Percentiles rank a stretch among this genome's conserved stretches.
phyloP scores from a whole-genome alignment of 2,113 vertebrate genomes.

The Gasterosteus nipponicus region DNA sequence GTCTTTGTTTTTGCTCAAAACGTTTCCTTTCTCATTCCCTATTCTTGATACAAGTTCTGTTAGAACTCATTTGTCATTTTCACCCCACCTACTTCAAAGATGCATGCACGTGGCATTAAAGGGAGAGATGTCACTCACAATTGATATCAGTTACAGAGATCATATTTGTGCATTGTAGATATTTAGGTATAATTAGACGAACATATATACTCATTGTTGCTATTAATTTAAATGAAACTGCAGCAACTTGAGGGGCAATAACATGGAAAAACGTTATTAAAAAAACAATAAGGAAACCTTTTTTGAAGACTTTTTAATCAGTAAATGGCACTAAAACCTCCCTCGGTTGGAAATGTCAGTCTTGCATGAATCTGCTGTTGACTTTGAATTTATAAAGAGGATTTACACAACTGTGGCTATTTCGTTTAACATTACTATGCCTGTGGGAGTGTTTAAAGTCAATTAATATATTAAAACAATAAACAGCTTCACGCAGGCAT shows the following conservation, averaged over 20 bases:
- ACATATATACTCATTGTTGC: too few species aligned
- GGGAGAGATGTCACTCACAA: neutral
- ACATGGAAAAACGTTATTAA: neutral
- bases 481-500: constrained; percentile 61
- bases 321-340: neutral
- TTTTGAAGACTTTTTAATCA: neutral
- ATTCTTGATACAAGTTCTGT: neutral
- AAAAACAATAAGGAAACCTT: neutral
- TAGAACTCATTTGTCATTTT: neutral
- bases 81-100: neutral
- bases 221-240: too few species aligned
- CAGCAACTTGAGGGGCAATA: too few species aligned
- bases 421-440: constrained; percentile 52
- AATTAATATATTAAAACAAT: constrained; percentile 65
- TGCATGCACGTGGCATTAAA: neutral
- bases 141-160: neutral
- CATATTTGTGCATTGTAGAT: too few species aligned
- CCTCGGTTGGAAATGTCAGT: neutral
- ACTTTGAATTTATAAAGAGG: constrained; percentile 33
- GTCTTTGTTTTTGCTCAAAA: constrained; percentile 6
- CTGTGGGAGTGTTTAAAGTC: constrained; percentile 53
- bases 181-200: too few species aligned
- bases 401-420: constrained; percentile 36
- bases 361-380: neutral
- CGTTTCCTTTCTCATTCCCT: neutral